These are phyloP conservation scores for Rhegmatorhina hoffmannsi DNA, from an alignment of 2,113 vertebrate genomes.

Conservation along the genomic window DNA sequence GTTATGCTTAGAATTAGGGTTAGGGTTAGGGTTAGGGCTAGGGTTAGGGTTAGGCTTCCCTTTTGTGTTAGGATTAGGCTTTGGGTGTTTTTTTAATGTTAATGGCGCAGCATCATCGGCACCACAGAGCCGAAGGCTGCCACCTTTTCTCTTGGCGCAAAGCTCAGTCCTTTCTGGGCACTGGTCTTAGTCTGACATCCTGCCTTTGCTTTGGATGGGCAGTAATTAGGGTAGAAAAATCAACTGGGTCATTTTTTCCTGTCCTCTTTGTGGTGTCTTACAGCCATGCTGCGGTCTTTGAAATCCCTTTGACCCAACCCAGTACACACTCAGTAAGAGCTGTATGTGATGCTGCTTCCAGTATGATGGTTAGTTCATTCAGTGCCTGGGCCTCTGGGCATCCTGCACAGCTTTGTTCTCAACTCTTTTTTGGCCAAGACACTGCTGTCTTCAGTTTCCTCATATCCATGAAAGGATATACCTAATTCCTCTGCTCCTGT, in stretches of 20 bases:
- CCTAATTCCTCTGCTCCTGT: not conserved
- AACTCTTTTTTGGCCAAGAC: not conserved
- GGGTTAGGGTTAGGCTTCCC: too few relatives aligned
- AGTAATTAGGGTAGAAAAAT: not conserved
- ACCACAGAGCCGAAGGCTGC: too few relatives aligned
- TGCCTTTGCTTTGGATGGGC: not conserved
- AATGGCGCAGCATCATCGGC: too few relatives aligned
- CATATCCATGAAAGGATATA: not conserved
- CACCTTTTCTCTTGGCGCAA: too few relatives aligned
- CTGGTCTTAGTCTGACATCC: not conserved
- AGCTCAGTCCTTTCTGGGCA: too few relatives aligned
- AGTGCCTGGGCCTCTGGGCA: not conserved
- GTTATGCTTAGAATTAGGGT: too few relatives aligned
- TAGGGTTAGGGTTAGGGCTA: too few relatives aligned
- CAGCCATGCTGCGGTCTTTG: fast-evolving
- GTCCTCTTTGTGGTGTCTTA: not conserved
- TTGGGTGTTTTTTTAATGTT: too few relatives aligned
- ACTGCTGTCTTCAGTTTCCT: not conserved
- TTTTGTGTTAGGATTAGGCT: too few relatives aligned
- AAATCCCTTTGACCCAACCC: not conserved
- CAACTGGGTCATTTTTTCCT: not conserved
- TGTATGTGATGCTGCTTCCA: not conserved
- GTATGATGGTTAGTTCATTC: fast-evolving
- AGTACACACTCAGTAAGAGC: not conserved
- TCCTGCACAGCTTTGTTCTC: not conserved